phyloP scores from a whole-genome alignment of 2,797 vertebrate species.

The Hoplostethus mediterraneus region DNA sequence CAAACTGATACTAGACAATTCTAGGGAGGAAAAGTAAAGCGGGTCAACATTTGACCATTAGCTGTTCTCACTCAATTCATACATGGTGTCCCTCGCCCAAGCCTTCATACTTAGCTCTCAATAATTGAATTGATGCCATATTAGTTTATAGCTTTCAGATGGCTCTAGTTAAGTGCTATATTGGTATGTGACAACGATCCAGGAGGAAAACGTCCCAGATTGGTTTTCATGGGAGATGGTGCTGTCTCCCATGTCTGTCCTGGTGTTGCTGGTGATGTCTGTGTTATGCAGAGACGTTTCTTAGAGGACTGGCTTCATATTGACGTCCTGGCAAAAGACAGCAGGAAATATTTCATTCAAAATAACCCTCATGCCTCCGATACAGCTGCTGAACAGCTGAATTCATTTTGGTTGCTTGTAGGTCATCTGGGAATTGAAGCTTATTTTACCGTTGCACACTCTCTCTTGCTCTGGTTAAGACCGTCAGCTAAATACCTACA shows the following conservation, averaged over 20 bases:
- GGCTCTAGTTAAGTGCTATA: background rate
- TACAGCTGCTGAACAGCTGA: background rate
- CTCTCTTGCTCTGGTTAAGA: too few relatives aligned
- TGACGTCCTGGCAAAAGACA: slow-evolving; percentile 27
- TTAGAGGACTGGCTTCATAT: slow-evolving; percentile 17
- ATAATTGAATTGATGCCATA: too few relatives aligned
- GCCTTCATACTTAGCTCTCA: too few relatives aligned
- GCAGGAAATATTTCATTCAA: background rate
- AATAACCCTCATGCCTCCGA: background rate
- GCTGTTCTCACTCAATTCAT: too few relatives aligned
- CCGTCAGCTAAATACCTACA: too few relatives aligned
- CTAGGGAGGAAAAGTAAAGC: too few relatives aligned
- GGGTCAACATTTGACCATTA: background rate
- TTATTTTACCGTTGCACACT: too few relatives aligned
- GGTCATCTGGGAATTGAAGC: too few relatives aligned
- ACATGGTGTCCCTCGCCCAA: too few relatives aligned
- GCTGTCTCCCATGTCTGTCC: slow-evolving; percentile 16
- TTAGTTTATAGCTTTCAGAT: too few relatives aligned
- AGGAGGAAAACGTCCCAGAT: background rate
- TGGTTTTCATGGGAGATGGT: background rate
- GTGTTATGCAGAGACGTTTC: slow-evolving; percentile 18
- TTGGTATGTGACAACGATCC: background rate
- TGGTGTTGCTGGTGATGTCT: background rate
- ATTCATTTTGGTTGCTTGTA: too few relatives aligned
- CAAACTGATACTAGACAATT: too few relatives aligned